Evolutionary conservation across 2,888 invertebrate species (phyloP).

Genomic region (Aphrophora alni): DNA sequence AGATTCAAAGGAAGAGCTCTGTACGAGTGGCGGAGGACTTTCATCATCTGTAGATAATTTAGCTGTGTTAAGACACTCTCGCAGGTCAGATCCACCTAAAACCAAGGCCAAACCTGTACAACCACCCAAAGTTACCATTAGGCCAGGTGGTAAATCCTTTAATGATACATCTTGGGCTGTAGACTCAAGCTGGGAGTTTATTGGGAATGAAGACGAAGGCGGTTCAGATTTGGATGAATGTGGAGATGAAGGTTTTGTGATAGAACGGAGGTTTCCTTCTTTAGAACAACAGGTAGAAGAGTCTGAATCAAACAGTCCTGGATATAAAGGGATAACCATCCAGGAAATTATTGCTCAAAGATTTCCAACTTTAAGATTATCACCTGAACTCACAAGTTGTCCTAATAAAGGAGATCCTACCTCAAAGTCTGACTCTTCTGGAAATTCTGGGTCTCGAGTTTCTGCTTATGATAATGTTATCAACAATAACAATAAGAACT

Average conservation of each 20-base stretch:
- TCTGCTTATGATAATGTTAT: slow-evolving; percentile 55
- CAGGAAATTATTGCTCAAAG: slow-evolving; percentile 82
- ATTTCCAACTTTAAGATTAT: slow-evolving; percentile 74
- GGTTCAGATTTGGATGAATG: slow-evolving; percentile 61
- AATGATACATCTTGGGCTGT: slow-evolving; percentile 75
- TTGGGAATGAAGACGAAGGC: slow-evolving; percentile 67
- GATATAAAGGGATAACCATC: slow-evolving; percentile 62
- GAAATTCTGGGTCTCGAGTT: slow-evolving; percentile 49
- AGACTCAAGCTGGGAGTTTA: slow-evolving; percentile 91
- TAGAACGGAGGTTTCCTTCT: slow-evolving; percentile 51
- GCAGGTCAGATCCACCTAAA: slow-evolving; percentile 44
- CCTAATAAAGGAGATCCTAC: slow-evolving; percentile 36
- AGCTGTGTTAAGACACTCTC: slow-evolving; percentile 55
- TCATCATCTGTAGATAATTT: slow-evolving; percentile 76
- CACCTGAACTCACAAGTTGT: slow-evolving; percentile 57
- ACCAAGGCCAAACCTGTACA: slow-evolving; percentile 73
- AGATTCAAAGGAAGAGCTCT: slow-evolving; percentile 55
- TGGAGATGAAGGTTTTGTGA: slow-evolving; percentile 47
- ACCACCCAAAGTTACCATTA: slow-evolving; percentile 65
- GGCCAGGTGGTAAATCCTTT: slow-evolving; percentile 54
- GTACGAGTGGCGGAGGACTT: slow-evolving; percentile 53
- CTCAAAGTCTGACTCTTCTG: slow-evolving; percentile 43
- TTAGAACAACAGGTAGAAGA: slow-evolving; percentile 52
- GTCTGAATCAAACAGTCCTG: slow-evolving; percentile 59
- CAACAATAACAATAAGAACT: slow-evolving; percentile 37